phyloP scores from a whole-genome alignment of 1,140 invertebrate genomes.

The Ceratosolen fusciceps region DNA sequence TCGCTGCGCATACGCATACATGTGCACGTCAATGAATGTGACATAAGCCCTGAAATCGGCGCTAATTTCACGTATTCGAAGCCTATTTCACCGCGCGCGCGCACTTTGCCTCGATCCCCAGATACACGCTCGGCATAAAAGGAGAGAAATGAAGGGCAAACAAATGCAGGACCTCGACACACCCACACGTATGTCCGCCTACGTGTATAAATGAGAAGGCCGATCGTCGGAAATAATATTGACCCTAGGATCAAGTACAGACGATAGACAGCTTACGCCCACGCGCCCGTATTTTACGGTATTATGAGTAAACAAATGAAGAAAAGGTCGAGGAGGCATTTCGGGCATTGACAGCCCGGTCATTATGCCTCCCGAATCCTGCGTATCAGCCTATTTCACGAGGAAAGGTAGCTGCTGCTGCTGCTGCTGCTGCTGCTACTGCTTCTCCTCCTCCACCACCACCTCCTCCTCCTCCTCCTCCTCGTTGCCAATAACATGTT shows the following conservation, averaged over 20 bases:
- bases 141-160: slow-evolving; percentile 25
- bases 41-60: slow-evolving; percentile 16
- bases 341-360: slow-evolving; percentile 50
- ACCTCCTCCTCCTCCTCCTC: background rate
- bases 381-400: background rate
- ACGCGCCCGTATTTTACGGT: slow-evolving; percentile 31
- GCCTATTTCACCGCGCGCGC: background rate
- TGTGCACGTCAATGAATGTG: background rate
- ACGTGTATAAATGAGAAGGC: no score
- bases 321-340: slow-evolving; percentile 10
- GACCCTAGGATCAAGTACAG: slow-evolving; percentile 38
- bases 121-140: background rate
- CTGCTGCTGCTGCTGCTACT: no score
- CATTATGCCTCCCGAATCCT: slow-evolving; percentile 43
- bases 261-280: slow-evolving; percentile 42
- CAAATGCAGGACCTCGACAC: slow-evolving; percentile 6
- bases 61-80: slow-evolving; percentile 23
- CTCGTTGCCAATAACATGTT: no score
- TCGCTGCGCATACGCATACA: no score
- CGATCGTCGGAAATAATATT: slow-evolving; percentile 50
- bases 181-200: no score
- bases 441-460: background rate
- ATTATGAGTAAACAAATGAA: slow-evolving; percentile 22
- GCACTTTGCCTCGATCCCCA: background rate
- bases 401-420: no score